Conservation (phyloP, 2,113 vertebrate species). For the Platichthys stellatus region DNA sequence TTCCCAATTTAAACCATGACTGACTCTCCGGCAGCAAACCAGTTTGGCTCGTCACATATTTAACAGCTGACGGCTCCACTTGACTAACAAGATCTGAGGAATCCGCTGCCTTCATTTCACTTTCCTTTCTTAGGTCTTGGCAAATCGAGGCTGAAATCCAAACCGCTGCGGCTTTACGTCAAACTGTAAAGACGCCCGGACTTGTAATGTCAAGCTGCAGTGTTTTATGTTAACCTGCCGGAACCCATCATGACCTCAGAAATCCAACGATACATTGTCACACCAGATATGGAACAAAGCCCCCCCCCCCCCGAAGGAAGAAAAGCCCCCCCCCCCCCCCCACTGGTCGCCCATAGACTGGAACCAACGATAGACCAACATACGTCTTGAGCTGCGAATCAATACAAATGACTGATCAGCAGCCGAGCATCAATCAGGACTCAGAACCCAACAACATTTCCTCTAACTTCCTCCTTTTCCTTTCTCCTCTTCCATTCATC, state of each 20-base stretch:
- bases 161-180: slow-evolving; percentile 36
- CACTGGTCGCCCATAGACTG: background rate
- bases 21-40: background rate
- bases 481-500: background rate
- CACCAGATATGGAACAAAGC: slow-evolving; percentile 19
- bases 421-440: background rate
- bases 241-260: slow-evolving; percentile 15
- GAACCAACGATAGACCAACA: slow-evolving; percentile 35
- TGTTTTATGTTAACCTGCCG: slow-evolving; percentile 51
- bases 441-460: too few relatives aligned
- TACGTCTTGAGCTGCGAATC: background rate
- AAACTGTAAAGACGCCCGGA: slow-evolving; percentile 54
- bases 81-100: slow-evolving; percentile 38
- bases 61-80: background rate
- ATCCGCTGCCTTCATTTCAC: slow-evolving; percentile 37
- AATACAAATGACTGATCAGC: slow-evolving; percentile 1
- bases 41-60: background rate
- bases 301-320: too few relatives aligned
- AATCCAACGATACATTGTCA: slow-evolving; percentile 34
- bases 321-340: background rate
- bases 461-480: too few relatives aligned
- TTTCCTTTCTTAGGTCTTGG: slow-evolving; percentile 61
- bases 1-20: background rate
- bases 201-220: slow-evolving; percentile 30
- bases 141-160: slow-evolving; percentile 47